Evolutionary conservation across 92 coral and sea anemone genomes (phyloP).

Genomic region (Paramuricea clavata): DNA sequence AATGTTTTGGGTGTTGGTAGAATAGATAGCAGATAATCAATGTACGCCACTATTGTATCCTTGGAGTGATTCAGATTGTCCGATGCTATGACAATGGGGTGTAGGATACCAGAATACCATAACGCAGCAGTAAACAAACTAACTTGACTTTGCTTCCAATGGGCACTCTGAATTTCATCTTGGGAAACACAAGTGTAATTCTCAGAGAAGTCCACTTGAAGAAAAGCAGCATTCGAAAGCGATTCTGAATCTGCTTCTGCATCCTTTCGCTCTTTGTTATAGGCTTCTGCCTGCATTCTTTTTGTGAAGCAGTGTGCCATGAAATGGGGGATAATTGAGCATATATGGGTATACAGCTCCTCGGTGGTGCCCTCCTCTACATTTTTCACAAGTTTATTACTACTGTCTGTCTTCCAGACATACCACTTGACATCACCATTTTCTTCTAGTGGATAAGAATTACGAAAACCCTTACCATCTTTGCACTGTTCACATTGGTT

Average conservation of each 20-base stretch:
- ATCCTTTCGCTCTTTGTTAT: conserved; percentile 56
- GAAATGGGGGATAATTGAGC: conserved; percentile 8
- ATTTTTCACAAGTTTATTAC: neutral
- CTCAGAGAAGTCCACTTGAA: conserved; percentile 68
- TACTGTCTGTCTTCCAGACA: conserved; percentile 26
- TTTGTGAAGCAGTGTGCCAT: conserved; percentile 27
- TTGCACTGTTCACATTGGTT: conserved; percentile 12
- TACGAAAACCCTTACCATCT: conserved; percentile 18
- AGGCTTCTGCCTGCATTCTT: conserved; percentile 24
- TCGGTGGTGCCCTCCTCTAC: conserved; percentile 20
- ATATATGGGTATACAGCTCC: conserved; percentile 13
- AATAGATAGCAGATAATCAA: conserved; percentile 57
- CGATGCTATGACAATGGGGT: conserved; percentile 61
- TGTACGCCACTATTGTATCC: conserved; percentile 65
- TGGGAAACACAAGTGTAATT: conserved; percentile 64
- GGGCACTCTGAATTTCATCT: too few relatives aligned
- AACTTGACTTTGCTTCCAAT: conserved; percentile 61
- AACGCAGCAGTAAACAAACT: conserved; percentile 57
- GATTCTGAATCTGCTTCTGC: conserved; percentile 8
- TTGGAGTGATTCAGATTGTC: conserved; percentile 61
- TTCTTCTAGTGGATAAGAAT: conserved; percentile 7
- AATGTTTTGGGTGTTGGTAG: conserved; percentile 53
- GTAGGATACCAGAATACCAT: conserved; percentile 49
- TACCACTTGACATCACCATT: conserved; percentile 16
- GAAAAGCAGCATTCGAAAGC: neutral